These are phyloP conservation scores for Erynnis tages DNA, from an alignment of 2,888 invertebrate species.

Conservation along the genomic window DNA sequence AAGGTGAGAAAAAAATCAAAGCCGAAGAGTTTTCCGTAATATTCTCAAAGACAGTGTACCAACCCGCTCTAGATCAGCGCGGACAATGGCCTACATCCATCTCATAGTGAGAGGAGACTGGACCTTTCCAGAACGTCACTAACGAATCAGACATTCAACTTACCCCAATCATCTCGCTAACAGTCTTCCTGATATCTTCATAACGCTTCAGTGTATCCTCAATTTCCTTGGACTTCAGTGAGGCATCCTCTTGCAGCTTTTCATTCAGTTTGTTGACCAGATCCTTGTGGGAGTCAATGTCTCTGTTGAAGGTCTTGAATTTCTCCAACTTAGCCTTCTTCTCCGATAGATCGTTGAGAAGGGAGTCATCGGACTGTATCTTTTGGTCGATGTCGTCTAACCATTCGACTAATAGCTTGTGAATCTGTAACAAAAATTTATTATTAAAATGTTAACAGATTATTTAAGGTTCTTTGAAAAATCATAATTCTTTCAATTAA, in stretches of 20 bases:
- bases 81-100: no score
- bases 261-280: constrained; percentile 88
- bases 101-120: no score
- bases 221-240: constrained; percentile 85
- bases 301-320: constrained; percentile 90
- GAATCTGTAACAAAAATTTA: constrained; percentile 61
- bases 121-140: no score
- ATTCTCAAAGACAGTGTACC: no score
- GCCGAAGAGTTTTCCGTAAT: no score
- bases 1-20: no score
- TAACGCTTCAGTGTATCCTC: constrained; percentile 87
- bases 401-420: constrained; percentile 92
- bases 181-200: constrained; percentile 84
- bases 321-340: constrained; percentile 95
- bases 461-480: no score
- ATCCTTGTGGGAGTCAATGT: constrained; percentile 90
- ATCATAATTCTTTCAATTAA: no score
- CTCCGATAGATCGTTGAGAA: constrained; percentile 93
- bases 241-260: constrained; percentile 86
- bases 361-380: constrained; percentile 87
- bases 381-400: constrained; percentile 93
- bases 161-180: constrained; percentile 84
- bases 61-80: no score
- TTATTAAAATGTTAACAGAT: neutral
- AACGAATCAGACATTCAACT: no score